These are phyloP conservation scores for Squalus acanthias DNA, from an alignment of 2,797 vertebrate species.

Conservation along the genomic window DNA sequence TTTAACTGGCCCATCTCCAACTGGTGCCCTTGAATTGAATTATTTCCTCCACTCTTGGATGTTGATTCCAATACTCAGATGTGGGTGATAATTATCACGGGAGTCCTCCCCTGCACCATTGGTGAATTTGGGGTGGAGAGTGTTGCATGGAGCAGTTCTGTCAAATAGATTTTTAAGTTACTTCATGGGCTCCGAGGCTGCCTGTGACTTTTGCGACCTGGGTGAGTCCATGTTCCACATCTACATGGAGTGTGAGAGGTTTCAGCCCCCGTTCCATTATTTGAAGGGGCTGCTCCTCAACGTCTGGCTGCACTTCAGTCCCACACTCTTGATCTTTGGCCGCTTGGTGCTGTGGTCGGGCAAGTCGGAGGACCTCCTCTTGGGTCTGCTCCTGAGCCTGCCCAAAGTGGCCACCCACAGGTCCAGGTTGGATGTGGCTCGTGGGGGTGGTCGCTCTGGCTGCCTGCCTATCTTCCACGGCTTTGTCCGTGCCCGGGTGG, in stretches of 20 bases:
- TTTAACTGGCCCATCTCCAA: neutral
- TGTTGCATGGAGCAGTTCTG: neutral
- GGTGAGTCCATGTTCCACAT: neutral
- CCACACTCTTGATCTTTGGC: neutral
- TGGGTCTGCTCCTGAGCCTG: too few species aligned
- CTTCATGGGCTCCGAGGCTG: neutral
- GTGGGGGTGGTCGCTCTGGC: neutral
- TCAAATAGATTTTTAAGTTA: neutral
- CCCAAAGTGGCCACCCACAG: neutral
- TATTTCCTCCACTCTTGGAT: neutral
- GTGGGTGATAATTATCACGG: neutral
- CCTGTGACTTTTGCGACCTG: neutral
- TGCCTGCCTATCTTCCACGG: neutral
- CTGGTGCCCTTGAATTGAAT: neutral
- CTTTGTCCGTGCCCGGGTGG: neutral
- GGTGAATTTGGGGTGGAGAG: neutral
- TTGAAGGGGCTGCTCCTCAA: neutral
- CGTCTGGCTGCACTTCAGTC: neutral
- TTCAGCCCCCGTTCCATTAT: neutral
- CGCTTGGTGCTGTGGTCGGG: neutral
- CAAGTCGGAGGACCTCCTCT: neutral
- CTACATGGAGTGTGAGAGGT: neutral
- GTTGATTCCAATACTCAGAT: neutral
- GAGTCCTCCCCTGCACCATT: neutral
- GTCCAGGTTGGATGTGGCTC: neutral